Evolutionary conservation across 2,888 invertebrate genomes (phyloP).

Genomic region (Girardia tigrina): DNA sequence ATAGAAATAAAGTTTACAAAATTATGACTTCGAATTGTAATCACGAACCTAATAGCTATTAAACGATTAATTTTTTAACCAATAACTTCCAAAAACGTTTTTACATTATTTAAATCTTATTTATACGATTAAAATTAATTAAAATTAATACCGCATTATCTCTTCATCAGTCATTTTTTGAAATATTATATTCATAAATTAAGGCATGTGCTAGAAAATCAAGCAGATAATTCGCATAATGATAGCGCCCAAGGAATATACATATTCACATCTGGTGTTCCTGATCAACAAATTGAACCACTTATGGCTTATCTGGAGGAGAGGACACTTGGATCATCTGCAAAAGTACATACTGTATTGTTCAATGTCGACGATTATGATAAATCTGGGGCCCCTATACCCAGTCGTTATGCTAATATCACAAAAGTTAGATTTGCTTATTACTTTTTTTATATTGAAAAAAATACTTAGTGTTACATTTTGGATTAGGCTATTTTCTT

Average conservation of each 20-base stretch:
- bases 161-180: too few relatives aligned
- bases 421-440: slow-evolving; percentile 45
- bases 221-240: slow-evolving; percentile 46
- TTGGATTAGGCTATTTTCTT: too few relatives aligned
- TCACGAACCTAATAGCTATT: too few relatives aligned
- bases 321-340: background rate
- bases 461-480: too few relatives aligned
- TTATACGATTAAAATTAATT: too few relatives aligned
- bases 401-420: slow-evolving; percentile 49
- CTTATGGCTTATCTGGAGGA: slow-evolving; percentile 35
- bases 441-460: too few relatives aligned
- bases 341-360: slow-evolving; percentile 45
- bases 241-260: slow-evolving; percentile 50
- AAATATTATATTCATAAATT: background rate
- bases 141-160: too few relatives aligned
- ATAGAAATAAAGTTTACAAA: too few relatives aligned
- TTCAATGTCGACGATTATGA: slow-evolving; percentile 51
- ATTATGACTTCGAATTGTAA: too few relatives aligned
- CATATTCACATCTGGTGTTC: slow-evolving; percentile 50
- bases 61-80: too few relatives aligned
- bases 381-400: slow-evolving; percentile 45
- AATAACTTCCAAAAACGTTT: too few relatives aligned
- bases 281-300: slow-evolving; percentile 42
- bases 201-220: slow-evolving; percentile 47
- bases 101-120: too few relatives aligned